Evolutionary conservation across 2,888 invertebrate species (phyloP), one percentile per base, ranked within the genome.

Genomic region (Frankliniella intonsa): DNA sequence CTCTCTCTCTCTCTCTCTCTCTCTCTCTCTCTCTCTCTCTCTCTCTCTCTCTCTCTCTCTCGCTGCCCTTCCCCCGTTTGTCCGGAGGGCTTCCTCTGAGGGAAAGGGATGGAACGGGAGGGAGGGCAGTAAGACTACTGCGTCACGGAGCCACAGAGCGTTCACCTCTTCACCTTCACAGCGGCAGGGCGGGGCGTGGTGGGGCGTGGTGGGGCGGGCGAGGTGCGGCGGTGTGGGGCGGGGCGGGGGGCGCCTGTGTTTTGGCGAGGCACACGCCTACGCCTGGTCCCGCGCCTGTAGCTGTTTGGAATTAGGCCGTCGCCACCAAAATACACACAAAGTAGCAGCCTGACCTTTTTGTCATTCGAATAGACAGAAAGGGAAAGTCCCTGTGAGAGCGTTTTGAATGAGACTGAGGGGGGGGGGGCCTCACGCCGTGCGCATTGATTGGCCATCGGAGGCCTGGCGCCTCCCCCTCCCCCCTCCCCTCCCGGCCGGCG

Each of bases 121-220:
- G 51, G 51, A 17, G 55, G 55, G 55, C 62, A n/a, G 62, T n/a
- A 17, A n/a, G 62, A 14, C 62, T 62, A 62, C 62, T 62, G 62
- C 62, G 62, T 62, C 62, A n/a, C 62, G n/a, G 38, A 5, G 55
- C 55, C 25, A 2, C 69, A 25, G 69, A 76, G 69, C 69, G 69
- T 76, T 76, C 69, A 76, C 69, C 69, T 25, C 69, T 76, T 76
- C 69, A 76, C 69, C 69, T 76, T 76, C 25, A 25, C 22, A 19
- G 69, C 9, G 69, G 69, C 69, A 8, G 14, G n/a, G 19, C 12
- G 55, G 14, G 55, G 55, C 5, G 3, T 55, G 55, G n/a, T 17
- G 19, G n/a, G n/a, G 62, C 62, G 62, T 62, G 19, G 62, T 62
- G 62, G 62, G 62, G 5, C 38, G 1, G 55, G n/a, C 7, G 19